These are phyloP conservation scores for Iphiclides podalirius DNA, from an alignment of 2,888 invertebrate genomes.

Conservation along the genomic window DNA sequence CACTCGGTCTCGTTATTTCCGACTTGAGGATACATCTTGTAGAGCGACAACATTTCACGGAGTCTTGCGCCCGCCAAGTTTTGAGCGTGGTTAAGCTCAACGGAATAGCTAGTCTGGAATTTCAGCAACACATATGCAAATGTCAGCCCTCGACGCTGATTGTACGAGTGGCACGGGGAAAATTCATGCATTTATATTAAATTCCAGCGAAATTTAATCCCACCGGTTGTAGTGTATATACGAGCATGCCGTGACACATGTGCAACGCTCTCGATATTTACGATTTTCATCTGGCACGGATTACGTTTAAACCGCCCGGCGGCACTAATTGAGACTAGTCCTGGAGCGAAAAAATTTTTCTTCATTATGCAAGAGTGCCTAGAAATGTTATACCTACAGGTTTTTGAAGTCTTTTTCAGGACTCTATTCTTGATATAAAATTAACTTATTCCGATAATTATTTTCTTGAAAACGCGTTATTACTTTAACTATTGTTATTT, in stretches of 20 bases:
- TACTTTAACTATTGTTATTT: too few species aligned
- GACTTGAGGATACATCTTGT: slow-evolving; percentile 54
- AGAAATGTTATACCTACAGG: too few species aligned
- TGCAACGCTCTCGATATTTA: slow-evolving; percentile 60
- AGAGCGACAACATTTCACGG: slow-evolving; percentile 56
- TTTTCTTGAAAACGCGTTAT: too few species aligned
- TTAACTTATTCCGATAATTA: too few species aligned
- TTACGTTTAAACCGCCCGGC: slow-evolving; percentile 26
- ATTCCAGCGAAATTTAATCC: slow-evolving; percentile 74
- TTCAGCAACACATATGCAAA: slow-evolving; percentile 77
- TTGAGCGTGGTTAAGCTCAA: slow-evolving; percentile 72
- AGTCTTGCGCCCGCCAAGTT: slow-evolving; percentile 62
- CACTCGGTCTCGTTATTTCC: slow-evolving; percentile 46
- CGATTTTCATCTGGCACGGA: slow-evolving; percentile 62
- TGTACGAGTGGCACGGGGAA: slow-evolving; percentile 75
- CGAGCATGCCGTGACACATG: slow-evolving; percentile 61
- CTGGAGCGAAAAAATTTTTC: neutral
- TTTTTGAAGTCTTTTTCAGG: too few species aligned
- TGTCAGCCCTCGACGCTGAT: slow-evolving; percentile 78
- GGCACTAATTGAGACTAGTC: slow-evolving; percentile 6
- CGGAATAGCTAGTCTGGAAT: slow-evolving; percentile 73
- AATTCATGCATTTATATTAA: slow-evolving; percentile 79
- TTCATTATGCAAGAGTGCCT: neutral
- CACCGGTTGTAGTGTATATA: slow-evolving; percentile 66
- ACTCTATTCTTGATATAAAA: too few species aligned